Percentiles rank a stretch among this genome's conserved stretches.
Conservation (phyloP, 2,888 invertebrate genomes). For the Tinea semifulvella region DNA sequence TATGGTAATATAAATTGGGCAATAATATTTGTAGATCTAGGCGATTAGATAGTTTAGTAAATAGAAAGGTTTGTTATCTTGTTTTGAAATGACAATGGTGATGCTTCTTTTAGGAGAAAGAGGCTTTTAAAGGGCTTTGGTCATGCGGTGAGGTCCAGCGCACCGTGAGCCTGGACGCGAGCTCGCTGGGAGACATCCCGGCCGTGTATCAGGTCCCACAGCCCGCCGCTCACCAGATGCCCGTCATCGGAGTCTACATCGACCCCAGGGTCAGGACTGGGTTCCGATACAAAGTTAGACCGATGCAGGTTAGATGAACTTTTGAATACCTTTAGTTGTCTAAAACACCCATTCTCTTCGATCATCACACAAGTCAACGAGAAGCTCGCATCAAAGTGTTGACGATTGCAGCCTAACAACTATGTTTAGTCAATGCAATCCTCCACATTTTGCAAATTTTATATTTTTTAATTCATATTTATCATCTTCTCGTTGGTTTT, state of each 20-base stretch:
- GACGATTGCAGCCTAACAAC: conserved; percentile 37
- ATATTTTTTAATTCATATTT: conserved; percentile 12
- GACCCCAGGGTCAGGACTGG: conserved; percentile 77
- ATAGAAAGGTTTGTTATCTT: no score
- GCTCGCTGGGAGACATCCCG: conserved; percentile 71
- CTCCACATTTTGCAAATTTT: conserved; percentile 39
- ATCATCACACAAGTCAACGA: conserved; percentile 32
- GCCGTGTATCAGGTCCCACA: conserved; percentile 70
- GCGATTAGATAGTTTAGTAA: no score
- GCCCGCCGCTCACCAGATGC: conserved; percentile 70
- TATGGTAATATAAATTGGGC: no score
- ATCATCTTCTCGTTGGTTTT: conserved; percentile 31
- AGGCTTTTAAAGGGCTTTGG: no score
- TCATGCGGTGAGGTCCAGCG: no score
- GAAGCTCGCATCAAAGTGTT: conserved; percentile 40
- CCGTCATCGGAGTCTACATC: conserved; percentile 76
- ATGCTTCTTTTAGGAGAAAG: no score
- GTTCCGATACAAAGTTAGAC: conserved; percentile 77
- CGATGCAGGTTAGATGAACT: conserved; percentile 64
- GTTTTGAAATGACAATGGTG: no score
- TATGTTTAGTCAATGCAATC: conserved; percentile 34
- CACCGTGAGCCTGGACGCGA: conserved; percentile 65
- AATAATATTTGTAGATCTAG: no score
- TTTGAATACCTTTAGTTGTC: neutral
- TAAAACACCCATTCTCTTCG: conserved; percentile 23